Conservation (phyloP, 2,888 invertebrate genomes). For the Leucozona laternaria region DNA sequence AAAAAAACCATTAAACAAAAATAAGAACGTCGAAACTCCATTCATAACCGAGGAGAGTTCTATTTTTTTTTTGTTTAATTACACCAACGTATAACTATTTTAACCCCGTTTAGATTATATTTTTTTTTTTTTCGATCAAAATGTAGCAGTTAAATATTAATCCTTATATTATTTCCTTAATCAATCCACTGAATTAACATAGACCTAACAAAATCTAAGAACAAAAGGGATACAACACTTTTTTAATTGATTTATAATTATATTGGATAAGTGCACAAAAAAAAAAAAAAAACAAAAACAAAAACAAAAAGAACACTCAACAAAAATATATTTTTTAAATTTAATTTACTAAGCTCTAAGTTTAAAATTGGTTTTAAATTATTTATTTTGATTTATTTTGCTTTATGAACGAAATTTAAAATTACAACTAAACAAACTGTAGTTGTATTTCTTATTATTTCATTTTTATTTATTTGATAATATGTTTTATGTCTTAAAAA, state of each 20-base stretch:
- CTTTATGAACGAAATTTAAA: slow-evolving; percentile 22
- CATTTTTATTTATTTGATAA: slow-evolving; percentile 10
- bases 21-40: slow-evolving; percentile 18
- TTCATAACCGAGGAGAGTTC: slow-evolving; percentile 32
- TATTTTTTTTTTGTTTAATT: slow-evolving; percentile 9
- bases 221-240: slow-evolving; percentile 19
- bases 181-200: slow-evolving; percentile 54
- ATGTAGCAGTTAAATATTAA: slow-evolving; percentile 53
- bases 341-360: slow-evolving; percentile 53
- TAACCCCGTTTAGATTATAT: slow-evolving; percentile 9
- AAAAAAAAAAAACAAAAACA: background rate
- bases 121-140: slow-evolving; percentile 54
- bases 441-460: slow-evolving; percentile 47
- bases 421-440: slow-evolving; percentile 8
- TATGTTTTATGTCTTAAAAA: slow-evolving; percentile 26
- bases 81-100: slow-evolving; percentile 3
- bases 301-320: slow-evolving; percentile 17
- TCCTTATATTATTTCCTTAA: slow-evolving; percentile 52
- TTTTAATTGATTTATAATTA: slow-evolving; percentile 41
- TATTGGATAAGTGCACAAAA: slow-evolving; percentile 40
- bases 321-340: slow-evolving; percentile 31
- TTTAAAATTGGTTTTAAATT: slow-evolving; percentile 48
- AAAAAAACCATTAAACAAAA: background rate
- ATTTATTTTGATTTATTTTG: slow-evolving; percentile 57
- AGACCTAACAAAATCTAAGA: slow-evolving; percentile 6